These are phyloP conservation scores for Leptinotarsa defecta DNA, from an alignment of 1,140 invertebrate genomes.

Conservation along the genomic window DNA sequence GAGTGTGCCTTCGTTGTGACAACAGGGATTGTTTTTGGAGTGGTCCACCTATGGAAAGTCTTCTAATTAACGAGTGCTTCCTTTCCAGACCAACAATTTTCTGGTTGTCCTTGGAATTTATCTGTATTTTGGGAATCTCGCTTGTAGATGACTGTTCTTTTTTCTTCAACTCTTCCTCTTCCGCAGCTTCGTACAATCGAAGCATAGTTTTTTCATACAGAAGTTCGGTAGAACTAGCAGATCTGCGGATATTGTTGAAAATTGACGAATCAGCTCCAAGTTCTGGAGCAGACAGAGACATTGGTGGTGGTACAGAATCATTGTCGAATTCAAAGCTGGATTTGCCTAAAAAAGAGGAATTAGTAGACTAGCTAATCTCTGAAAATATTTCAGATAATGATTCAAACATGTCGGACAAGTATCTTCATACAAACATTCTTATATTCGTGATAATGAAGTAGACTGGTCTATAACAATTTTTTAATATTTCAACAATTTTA, in stretches of 20 bases:
- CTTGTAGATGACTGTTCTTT: slow-evolving; percentile 26
- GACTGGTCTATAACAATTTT: too few relatives aligned
- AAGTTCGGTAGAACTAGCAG: slow-evolving; percentile 80
- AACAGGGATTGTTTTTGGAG: slow-evolving; percentile 44
- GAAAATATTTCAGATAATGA: background rate
- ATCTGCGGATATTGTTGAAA: slow-evolving; percentile 66
- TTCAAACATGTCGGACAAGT: background rate
- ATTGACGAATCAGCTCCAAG: slow-evolving; percentile 62
- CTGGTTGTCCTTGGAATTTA: slow-evolving; percentile 47
- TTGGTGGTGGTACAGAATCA: slow-evolving; percentile 63
- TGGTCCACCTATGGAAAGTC: slow-evolving; percentile 45
- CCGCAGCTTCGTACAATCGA: slow-evolving; percentile 75
- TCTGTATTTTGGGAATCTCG: slow-evolving; percentile 54
- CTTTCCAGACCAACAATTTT: slow-evolving; percentile 44
- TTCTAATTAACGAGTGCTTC: slow-evolving; percentile 46
- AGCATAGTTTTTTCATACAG: slow-evolving; percentile 80
- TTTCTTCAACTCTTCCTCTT: slow-evolving; percentile 65
- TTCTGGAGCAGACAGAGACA: slow-evolving; percentile 80
- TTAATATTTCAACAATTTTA: too few relatives aligned
- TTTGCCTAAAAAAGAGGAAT: slow-evolving; percentile 31
- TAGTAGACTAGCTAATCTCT: too few relatives aligned
- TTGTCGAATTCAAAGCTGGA: slow-evolving; percentile 45
- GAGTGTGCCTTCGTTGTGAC: slow-evolving; percentile 51
- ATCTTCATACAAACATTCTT: too few relatives aligned
- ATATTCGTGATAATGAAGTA: too few relatives aligned